phyloP scores from a whole-genome alignment of 2,797 vertebrate species.

The Gallirallus australis region DNA sequence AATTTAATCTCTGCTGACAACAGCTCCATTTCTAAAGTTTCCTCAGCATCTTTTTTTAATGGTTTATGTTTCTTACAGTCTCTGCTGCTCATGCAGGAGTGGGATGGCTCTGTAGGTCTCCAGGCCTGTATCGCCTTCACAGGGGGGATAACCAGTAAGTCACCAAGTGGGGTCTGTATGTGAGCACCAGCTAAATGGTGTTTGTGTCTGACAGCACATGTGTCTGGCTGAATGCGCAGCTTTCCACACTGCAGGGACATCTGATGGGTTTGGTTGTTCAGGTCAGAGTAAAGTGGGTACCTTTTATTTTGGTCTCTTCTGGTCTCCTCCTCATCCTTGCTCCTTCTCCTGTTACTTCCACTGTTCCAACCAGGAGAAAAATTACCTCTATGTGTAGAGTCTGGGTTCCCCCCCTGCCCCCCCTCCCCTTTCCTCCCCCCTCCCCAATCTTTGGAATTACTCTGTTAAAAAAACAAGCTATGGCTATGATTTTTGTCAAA shows the following conservation, averaged over 20 bases:
- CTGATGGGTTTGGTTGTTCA: neutral
- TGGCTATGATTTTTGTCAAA: neutral
- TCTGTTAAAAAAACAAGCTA: neutral
- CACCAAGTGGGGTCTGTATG: neutral
- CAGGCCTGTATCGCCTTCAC: neutral
- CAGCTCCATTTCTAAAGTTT: slow-evolving; percentile 64
- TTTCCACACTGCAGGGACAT: neutral
- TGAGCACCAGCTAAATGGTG: neutral
- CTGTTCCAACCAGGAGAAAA: neutral
- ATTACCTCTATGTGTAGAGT: neutral
- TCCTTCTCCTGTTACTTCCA: neutral
- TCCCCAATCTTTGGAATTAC: neutral
- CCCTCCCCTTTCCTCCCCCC: too few relatives aligned
- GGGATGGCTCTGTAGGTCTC: neutral
- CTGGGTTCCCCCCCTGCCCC: too few relatives aligned
- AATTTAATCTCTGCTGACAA: slow-evolving; percentile 68
- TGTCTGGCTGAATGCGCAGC: fast-evolving
- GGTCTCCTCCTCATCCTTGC: neutral
- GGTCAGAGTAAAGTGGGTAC: neutral
- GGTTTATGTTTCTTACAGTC: slow-evolving; percentile 10
- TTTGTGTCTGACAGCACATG: too few relatives aligned
- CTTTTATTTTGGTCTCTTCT: neutral
- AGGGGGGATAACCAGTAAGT: neutral
- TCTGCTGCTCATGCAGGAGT: neutral
- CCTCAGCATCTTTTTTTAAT: slow-evolving; percentile 48